Base-by-base conservation (phyloP, 2,113 vertebrate genomes). In the Pseudorhombus dupliciocellatus region DNA sequence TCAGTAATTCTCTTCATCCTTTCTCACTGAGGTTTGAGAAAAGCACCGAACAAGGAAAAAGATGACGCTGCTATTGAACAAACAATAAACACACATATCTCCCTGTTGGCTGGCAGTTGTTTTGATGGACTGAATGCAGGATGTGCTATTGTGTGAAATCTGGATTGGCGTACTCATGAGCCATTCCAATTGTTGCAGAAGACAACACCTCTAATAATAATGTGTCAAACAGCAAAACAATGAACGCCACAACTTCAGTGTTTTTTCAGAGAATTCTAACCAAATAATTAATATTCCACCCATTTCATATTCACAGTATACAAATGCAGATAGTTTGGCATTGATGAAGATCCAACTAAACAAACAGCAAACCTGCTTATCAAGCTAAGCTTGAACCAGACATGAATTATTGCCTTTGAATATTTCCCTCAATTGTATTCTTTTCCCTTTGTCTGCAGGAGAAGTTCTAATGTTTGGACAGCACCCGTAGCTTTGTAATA, bases 371-470 rank as follows among this genome's bases (percentile, higher is more conserved):
- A 62, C 51, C n/a, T 28, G 70, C 31, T 2, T 16, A 21, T 25
- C 1, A 20, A 28, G 4, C 77, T 70, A 18, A 62, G 60, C 50
- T 62, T 73, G 69, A 70, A 65, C 42, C 12, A 58, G 52, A 68
- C 20, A 53, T 54, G 21, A 70, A 62, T 31, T n/a, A 60, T 70
- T 80, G 51, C 74, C 66, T 73, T 61, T 71, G 14, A 85, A 59
- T 63, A 76, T 66, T 74, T 64, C 37, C 62, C 18, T 57, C 24
- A 40, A 70, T 85, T 75, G 26, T 80, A 67, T 76, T 77, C 37
- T 18, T 50, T 52, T 63, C 69, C 52, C 26, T 83, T 89, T 86
- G 81, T 89, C 71, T 68, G 71, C 65, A 57, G 59, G 69, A 70
- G 37, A 78, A 75, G 70, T 48, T 34, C 28, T 24, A 44, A 77